These are phyloP conservation scores for Caenorhabditis wallacei DNA, from an alignment of 2,888 invertebrate genomes.

Conservation along the genomic window DNA sequence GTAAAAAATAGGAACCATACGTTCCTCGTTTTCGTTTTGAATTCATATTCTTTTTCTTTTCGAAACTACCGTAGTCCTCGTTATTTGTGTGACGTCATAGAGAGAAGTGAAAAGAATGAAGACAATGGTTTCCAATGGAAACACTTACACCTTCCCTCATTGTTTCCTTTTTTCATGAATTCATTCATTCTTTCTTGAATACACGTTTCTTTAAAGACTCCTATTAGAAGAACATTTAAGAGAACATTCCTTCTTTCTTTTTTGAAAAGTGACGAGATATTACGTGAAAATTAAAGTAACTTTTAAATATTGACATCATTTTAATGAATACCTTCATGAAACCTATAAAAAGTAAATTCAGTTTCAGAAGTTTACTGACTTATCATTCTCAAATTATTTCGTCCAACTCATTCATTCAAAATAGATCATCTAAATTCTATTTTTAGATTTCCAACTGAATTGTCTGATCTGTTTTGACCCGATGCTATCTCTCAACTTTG, in stretches of 20 bases:
- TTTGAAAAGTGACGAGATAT: neutral
- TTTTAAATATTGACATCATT: slow-evolving; percentile 9
- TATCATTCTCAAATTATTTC: neutral
- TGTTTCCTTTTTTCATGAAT: neutral
- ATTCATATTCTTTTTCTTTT: neutral
- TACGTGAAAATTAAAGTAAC: neutral
- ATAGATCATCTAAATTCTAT: slow-evolving; percentile 1
- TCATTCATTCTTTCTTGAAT: neutral
- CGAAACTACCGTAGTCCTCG: slow-evolving; percentile 21
- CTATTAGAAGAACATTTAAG: too few relatives aligned
- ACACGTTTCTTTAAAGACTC: too few relatives aligned
- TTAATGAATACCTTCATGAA: neutral
- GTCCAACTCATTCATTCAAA: neutral
- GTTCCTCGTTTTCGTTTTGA: neutral
- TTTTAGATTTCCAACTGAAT: neutral
- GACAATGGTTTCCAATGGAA: slow-evolving; percentile 35
- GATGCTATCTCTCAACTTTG: slow-evolving; percentile 22
- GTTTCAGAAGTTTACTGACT: neutral
- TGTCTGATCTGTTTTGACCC: slow-evolving; percentile 36
- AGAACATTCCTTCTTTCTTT: too few relatives aligned
- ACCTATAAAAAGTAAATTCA: neutral
- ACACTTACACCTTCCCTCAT: slow-evolving; percentile 22
- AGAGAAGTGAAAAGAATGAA: neutral
- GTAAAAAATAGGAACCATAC: slow-evolving; percentile 28
- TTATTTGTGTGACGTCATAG: slow-evolving; percentile 16